Percentiles rank a stretch among this genome's conserved stretches.
These are phyloP conservation scores for Mythimna loreyi DNA, from an alignment of 2,888 invertebrate species.

Conservation along the genomic window DNA sequence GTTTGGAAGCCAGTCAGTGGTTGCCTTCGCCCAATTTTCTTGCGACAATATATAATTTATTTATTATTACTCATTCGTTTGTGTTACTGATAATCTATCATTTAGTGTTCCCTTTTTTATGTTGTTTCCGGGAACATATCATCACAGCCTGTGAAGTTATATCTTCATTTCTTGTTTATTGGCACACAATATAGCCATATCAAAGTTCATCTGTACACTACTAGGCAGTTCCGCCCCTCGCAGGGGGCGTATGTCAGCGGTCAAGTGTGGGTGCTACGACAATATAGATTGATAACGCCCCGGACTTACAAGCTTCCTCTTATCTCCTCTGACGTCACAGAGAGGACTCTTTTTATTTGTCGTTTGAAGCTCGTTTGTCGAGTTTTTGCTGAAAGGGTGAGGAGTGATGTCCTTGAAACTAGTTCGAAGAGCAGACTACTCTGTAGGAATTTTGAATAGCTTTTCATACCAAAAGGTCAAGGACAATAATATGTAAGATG, in stretches of 20 bases:
- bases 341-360: conserved; percentile 47
- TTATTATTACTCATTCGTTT: no score
- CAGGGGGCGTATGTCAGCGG: conserved; percentile 56
- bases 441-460: no score
- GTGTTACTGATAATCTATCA: no score
- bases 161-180: not conserved
- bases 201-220: conserved; percentile 41
- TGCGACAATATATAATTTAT: no score
- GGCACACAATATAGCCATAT: conserved; percentile 2
- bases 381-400: conserved; percentile 24
- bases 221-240: conserved; percentile 31
- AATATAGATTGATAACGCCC: conserved; percentile 64
- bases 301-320: conserved; percentile 59
- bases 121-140: not conserved
- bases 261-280: conserved; percentile 56
- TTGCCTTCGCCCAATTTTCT: no score
- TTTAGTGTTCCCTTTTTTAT: not conserved
- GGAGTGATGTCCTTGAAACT: not conserved
- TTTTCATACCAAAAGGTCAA: no score
- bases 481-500: no score
- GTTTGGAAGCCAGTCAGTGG: no score
- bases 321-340: conserved; percentile 54
- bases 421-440: no score
- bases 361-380: conserved; percentile 31
- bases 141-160: not conserved